phyloP scores from a whole-genome alignment of 2,888 invertebrate genomes.

The Leptarthrus brevirostris region DNA sequence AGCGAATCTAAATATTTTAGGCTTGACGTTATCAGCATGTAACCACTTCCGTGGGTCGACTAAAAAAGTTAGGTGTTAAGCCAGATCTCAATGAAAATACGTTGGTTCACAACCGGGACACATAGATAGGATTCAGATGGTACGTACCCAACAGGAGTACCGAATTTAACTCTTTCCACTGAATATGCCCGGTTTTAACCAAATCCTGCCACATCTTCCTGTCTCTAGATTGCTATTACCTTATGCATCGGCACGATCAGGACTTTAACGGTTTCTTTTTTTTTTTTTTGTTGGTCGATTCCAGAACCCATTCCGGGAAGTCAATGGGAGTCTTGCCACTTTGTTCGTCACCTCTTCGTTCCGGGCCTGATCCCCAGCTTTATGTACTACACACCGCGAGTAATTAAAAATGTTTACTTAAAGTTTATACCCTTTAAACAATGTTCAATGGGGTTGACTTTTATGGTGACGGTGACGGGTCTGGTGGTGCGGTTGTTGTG shows the following conservation, averaged over 20 bases:
- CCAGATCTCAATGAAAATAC: background rate
- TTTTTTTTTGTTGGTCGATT: constrained; percentile 46
- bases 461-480: constrained; percentile 43
- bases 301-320: constrained; percentile 19
- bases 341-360: background rate
- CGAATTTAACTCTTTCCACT: constrained; percentile 38
- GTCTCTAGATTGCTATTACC: constrained; percentile 43
- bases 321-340: background rate
- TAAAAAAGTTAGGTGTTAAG: constrained; percentile 40
- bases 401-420: constrained; percentile 58
- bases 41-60: constrained; percentile 44
- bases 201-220: background rate
- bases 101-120: too few species aligned
- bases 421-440: constrained; percentile 56
- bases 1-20: constrained; percentile 50
- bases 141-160: background rate
- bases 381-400: constrained; percentile 54
- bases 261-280: constrained; percentile 45
- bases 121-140: background rate
- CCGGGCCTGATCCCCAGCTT: constrained; percentile 28
- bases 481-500: constrained; percentile 35
- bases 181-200: background rate
- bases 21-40: constrained; percentile 54
- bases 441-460: constrained; percentile 52
- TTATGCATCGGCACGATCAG: constrained; percentile 56